Evolutionary conservation across 2,113 vertebrate species (phyloP), one percentile per base, ranked within the genome.

Genomic region (Entelurus aequoreus): DNA sequence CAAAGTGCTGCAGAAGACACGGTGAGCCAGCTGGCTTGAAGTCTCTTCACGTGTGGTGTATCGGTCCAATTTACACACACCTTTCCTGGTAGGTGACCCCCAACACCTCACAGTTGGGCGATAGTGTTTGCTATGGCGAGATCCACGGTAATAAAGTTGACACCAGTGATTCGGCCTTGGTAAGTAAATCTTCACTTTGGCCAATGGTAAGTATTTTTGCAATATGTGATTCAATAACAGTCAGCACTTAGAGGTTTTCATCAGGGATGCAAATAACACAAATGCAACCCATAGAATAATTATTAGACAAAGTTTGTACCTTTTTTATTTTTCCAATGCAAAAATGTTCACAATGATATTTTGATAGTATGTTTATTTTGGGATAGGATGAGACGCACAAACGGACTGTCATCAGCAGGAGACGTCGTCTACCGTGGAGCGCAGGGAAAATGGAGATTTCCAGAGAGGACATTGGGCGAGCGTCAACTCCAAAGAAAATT

Each of bases 361-460:
- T 57, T 57, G 55, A 19, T n/a, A 37, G 28, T 8, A 8, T 36
- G 11, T 58, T 49, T 8, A 48, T n/a, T 51, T 4, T 54, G 13
- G 56, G 8, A 8, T 56, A 90, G 87, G 78, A 85, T 12, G 80
- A 85, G 71, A 81, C 83, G 14, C 86, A 86, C 13, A 82, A 68
- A 54, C 56, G 53, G 53, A 78, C 80, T 1, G 56, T 80, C 9
- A 80, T 83, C 9, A 58, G 68, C 53, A 86, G 64, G 57, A 65
- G 76, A 61, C 79, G 79, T 37, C 48, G 13, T 8, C 56, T 83
- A 44, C 74, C 67, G 1, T 87, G 83, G 85, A 86, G 78, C 65
- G 78, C 71, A 7, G 86, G 89, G 68, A 80, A 85, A 46, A 56
- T 63, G 50, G 75, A 70, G 59, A 62, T 72, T 40, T 66, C 66